Percentiles rank a stretch among this genome's conserved stretches.
These are phyloP conservation scores for Ectropis grisescens DNA, from an alignment of 1,140 invertebrate genomes.

Conservation along the genomic window DNA sequence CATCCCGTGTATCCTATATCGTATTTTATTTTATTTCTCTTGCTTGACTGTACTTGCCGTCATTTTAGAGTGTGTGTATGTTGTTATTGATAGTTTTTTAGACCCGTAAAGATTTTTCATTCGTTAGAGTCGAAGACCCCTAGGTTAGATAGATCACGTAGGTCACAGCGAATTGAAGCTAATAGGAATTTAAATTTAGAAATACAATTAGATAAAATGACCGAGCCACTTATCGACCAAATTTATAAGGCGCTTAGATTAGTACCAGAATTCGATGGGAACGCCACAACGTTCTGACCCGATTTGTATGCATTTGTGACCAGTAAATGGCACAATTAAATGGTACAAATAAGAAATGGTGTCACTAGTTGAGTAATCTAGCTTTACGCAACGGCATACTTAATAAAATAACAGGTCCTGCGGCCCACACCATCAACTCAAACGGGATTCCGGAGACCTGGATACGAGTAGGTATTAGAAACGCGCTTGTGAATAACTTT, in stretches of 20 bases:
- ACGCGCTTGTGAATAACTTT: neutral
- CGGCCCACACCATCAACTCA: neutral
- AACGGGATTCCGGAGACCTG: neutral
- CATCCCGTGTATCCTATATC: too few species aligned
- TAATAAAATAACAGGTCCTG: neutral
- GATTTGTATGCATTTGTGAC: constrained; percentile 2
- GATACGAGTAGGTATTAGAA: neutral
- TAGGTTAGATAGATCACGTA: constrained; percentile 1
- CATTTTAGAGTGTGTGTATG: too few species aligned
- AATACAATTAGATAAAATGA: too few species aligned
- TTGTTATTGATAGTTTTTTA: too few species aligned
- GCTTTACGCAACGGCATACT: neutral
- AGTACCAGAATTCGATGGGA: constrained; percentile 6
- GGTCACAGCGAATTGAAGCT: neutral
- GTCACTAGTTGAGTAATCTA: neutral
- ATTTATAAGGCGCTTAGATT: constrained; percentile 4
- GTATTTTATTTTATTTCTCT: too few species aligned
- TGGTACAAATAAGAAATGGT: too few species aligned
- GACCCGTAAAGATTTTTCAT: neutral
- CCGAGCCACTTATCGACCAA: neutral
- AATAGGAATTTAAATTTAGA: neutral
- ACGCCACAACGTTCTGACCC: constrained; percentile 1
- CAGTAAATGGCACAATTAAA: too few species aligned
- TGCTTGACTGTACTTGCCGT: too few species aligned
- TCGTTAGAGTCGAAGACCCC: neutral